Conservation (phyloP, 2,797 vertebrate genomes). For the Micrastur ruficollis region DNA sequence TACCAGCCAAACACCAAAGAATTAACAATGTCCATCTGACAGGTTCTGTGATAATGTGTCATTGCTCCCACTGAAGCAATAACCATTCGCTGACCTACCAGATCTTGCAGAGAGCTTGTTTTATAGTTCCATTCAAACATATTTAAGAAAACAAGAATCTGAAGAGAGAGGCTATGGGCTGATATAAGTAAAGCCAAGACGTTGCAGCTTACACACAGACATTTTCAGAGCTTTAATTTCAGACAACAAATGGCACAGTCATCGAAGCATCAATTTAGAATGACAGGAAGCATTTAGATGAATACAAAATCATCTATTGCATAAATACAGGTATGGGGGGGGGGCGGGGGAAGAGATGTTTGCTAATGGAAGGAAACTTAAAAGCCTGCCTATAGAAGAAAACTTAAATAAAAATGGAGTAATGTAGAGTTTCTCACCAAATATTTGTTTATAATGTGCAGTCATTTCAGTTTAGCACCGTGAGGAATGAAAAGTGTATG, state of each 20-base stretch:
- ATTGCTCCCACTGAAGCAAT: conserved; percentile 30
- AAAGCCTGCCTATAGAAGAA: not conserved
- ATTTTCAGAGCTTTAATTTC: conserved; percentile 36
- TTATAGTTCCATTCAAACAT: not conserved
- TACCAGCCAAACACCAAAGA: conserved; percentile 27
- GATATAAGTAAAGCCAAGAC: not conserved
- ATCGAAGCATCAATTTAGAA: not conserved
- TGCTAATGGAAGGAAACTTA: not conserved
- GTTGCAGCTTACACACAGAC: not conserved
- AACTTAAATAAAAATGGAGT: not conserved
- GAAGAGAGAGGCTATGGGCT: not conserved
- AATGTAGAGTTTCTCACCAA: not conserved
- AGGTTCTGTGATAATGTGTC: conserved; percentile 1
- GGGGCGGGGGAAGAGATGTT: not conserved
- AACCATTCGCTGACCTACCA: not conserved
- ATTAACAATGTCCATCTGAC: conserved; percentile 40
- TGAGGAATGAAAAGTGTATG: not conserved
- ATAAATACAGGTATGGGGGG: not conserved
- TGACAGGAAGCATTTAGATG: not conserved
- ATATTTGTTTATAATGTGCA: not conserved
- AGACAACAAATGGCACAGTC: not conserved
- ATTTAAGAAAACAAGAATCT: not conserved
- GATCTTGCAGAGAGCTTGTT: not conserved
- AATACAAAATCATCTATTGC: not conserved
- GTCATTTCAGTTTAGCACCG: not conserved